These are phyloP conservation scores for Oceanodroma tethys DNA, from an alignment of 2,113 vertebrate species.

Conservation along the genomic window DNA sequence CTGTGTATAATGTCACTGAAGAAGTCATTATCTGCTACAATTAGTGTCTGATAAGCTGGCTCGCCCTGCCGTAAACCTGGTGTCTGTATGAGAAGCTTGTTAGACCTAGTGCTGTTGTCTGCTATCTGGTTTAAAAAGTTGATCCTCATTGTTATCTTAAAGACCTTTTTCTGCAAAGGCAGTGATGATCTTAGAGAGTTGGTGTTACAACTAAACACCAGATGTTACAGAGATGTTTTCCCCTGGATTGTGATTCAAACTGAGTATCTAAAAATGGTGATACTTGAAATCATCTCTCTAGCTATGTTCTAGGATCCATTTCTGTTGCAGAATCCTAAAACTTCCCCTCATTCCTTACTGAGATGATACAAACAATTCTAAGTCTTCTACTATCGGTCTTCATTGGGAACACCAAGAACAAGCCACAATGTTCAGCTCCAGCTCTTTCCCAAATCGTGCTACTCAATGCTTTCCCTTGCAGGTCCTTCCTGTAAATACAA, in stretches of 20 bases:
- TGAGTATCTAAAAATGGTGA: not conserved
- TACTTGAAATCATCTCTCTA: not conserved
- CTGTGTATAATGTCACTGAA: not conserved
- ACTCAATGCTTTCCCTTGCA: not conserved
- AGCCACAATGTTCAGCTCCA: not conserved
- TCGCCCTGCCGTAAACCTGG: not conserved
- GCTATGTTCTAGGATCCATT: not conserved
- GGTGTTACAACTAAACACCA: not conserved
- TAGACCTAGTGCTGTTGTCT: not conserved
- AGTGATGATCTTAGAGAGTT: not conserved
- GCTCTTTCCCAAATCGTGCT: not conserved
- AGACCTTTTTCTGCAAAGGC: not conserved
- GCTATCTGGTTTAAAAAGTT: not conserved
- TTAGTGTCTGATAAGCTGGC: not conserved
- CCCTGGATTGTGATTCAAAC: not conserved
- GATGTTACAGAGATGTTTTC: not conserved
- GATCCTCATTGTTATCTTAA: not conserved
- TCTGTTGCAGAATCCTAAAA: not conserved
- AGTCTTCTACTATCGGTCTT: not conserved
- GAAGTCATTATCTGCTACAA: not conserved
- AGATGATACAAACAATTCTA: not conserved
- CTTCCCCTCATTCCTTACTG: not conserved
- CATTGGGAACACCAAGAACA: not conserved
- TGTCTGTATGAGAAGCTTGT: not conserved
- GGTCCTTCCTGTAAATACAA: not conserved